Evolutionary conservation across 2,113 vertebrate species (phyloP), one percentile per base, ranked within the genome.

Genomic region (Dasyornis broadbenti): DNA sequence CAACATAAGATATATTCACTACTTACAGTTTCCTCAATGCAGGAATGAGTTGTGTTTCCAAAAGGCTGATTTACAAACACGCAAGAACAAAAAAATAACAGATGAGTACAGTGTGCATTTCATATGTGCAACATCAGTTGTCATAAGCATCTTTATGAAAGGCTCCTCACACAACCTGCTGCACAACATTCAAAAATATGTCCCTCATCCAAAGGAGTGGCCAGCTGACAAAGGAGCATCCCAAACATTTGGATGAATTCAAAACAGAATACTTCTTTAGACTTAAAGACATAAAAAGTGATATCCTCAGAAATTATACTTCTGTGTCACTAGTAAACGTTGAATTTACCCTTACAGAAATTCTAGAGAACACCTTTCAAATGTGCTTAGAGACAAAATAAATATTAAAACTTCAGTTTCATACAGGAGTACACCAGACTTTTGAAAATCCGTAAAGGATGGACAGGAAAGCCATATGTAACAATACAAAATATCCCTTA

Each of bases 1-100:
- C 86, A 65, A 70, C 76, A 24, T 50, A 56, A 70, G 13, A 52
- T 13, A 6, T 14, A 50, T 77, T 85, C 44, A 28, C 30, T 91
- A 97, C 97, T 97, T 93, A 97, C 97, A 33, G 94, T 95, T 96
- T 95, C 83, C 42, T 95, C 93, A 37, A 88, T 0, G 19, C 45
- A 92, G 66, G 50, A 84, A 1, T 65, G 72, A 81, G 76, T 72
- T 61, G 80, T 83, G 72, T 96, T 97, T 92, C 65, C 94, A 52
- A 53, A 90, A 63, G 79, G 27, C 90, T 97, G 90, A 65, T 96
- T 68, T 56, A 60, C 40, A 90, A 60, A 86, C 90, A 93, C 82
- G 53, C 27, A 95, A 95, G 53, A 95, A 86, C 14, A 85, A 82
- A 93, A 95, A 68, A 63, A 82, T 20, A 72, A 8, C 44, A n/a